phyloP scores from a whole-genome alignment of 2,797 vertebrate genomes.

The Galago senegalensis region DNA sequence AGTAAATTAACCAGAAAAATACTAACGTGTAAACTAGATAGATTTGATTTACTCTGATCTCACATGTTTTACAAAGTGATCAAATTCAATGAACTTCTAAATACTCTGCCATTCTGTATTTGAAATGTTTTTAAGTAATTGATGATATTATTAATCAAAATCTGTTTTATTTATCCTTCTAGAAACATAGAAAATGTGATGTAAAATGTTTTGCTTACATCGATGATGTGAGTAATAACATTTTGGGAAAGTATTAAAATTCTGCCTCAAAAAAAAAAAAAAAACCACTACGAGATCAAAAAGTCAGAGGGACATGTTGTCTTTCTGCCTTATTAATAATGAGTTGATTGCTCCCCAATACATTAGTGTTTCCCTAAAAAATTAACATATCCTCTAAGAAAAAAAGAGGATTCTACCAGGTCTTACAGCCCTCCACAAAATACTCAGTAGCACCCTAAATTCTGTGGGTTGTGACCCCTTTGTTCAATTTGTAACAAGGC shows the following conservation, averaged over 20 bases:
- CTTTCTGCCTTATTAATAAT: too few relatives aligned
- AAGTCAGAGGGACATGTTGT: too few relatives aligned
- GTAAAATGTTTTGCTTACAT: not conserved
- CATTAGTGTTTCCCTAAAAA: too few relatives aligned
- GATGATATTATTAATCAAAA: not conserved
- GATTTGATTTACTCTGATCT: not conserved
- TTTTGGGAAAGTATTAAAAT: not conserved
- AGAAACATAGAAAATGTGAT: conserved; percentile 2
- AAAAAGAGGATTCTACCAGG: too few relatives aligned
- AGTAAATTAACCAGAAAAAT: conserved; percentile 49
- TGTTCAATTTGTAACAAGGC: too few relatives aligned
- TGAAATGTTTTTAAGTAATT: conserved; percentile 54
- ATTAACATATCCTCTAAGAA: too few relatives aligned
- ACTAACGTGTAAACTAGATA: not conserved
- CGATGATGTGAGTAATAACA: not conserved
- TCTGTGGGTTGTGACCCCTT: too few relatives aligned
- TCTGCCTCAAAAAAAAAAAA: too few relatives aligned
- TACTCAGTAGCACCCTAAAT: too few relatives aligned
- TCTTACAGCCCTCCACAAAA: too few relatives aligned
- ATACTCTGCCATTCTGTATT: not conserved
- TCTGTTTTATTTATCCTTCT: conserved; percentile 23
- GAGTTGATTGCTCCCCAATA: too few relatives aligned
- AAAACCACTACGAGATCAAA: too few relatives aligned
- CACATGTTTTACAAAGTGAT: not conserved
- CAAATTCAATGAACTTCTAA: conserved; percentile 25